Percentiles rank a stretch among this genome's conserved stretches.
Evolutionary conservation across 2,113 vertebrate species (phyloP).

Genomic region (Serinus canaria): DNA sequence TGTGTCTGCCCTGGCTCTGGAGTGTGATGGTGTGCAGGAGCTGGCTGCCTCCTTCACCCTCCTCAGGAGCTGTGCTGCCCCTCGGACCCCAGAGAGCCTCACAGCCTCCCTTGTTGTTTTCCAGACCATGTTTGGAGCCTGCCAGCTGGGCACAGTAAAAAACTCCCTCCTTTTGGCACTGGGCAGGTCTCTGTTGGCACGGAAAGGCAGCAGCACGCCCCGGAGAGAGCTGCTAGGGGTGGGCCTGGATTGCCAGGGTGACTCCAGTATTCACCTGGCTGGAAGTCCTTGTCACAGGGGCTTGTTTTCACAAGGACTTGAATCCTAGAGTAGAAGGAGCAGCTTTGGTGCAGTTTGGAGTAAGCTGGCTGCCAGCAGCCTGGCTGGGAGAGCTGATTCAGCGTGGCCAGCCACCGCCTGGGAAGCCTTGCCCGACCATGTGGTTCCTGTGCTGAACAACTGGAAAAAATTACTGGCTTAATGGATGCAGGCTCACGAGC

Average conservation of each 20-base stretch:
- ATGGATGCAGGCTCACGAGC: conserved; percentile 39
- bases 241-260: not conserved
- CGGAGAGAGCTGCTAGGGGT: not conserved
- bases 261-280: not conserved
- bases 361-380: not conserved
- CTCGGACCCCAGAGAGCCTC: not conserved
- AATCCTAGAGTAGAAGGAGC: not conserved
- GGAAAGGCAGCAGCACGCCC: rapidly evolving
- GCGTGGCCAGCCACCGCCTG: not conserved
- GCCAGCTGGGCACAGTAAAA: not conserved
- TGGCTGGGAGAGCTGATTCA: conserved; percentile 9
- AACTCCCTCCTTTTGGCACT: not conserved
- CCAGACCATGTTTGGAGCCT: not conserved
- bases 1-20: not conserved
- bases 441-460: not conserved
- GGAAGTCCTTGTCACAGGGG: not conserved
- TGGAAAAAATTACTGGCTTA: conserved; percentile 51
- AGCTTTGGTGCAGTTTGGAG: not conserved
- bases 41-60: not conserved
- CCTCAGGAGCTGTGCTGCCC: not conserved
- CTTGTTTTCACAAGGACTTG: not conserved
- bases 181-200: rapidly evolving
- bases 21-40: not conserved
- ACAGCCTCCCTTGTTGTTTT: not conserved
- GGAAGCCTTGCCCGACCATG: not conserved